Conservation (phyloP, 2,888 invertebrate genomes). For the Cephus nigrinus region DNA sequence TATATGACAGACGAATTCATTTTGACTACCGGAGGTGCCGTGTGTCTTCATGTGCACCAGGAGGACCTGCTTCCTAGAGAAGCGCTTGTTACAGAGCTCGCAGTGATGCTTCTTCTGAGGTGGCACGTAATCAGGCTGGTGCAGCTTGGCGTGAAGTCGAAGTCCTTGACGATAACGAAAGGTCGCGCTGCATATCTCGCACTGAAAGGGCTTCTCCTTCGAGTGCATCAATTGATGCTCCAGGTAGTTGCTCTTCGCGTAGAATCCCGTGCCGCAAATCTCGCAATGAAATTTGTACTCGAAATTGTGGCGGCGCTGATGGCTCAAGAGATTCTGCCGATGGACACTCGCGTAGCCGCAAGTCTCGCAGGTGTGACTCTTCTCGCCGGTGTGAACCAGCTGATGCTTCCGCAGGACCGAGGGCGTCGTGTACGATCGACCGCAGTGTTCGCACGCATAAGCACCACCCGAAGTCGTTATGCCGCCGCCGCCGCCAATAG, state of each 20-base stretch:
- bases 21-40: slow-evolving; percentile 54
- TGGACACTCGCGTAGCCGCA: slow-evolving; percentile 55
- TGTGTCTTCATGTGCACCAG: slow-evolving; percentile 64
- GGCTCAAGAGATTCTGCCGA: slow-evolving; percentile 48
- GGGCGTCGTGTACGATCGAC: slow-evolving; percentile 11
- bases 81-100: slow-evolving; percentile 62
- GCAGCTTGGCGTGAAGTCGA: slow-evolving; percentile 59
- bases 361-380: slow-evolving; percentile 48
- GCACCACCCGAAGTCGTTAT: slow-evolving; percentile 23
- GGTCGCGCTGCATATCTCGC: slow-evolving; percentile 60
- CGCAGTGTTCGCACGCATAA: slow-evolving; percentile 20
- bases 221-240: slow-evolving; percentile 56
- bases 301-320: slow-evolving; percentile 53
- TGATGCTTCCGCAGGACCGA: slow-evolving; percentile 27
- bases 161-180: slow-evolving; percentile 63
- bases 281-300: slow-evolving; percentile 62
- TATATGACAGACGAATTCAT: slow-evolving; percentile 72
- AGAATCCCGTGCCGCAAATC: slow-evolving; percentile 55
- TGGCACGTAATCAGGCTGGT: slow-evolving; percentile 63
- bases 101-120: slow-evolving; percentile 64
- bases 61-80: slow-evolving; percentile 61
- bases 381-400: slow-evolving; percentile 40
- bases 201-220: slow-evolving; percentile 59
- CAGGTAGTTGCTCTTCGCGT: slow-evolving; percentile 50
- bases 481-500: too few species aligned